Evolutionary conservation across 2,797 vertebrate genomes (phyloP).

Genomic region (Hydrocynus forskahlii): DNA sequence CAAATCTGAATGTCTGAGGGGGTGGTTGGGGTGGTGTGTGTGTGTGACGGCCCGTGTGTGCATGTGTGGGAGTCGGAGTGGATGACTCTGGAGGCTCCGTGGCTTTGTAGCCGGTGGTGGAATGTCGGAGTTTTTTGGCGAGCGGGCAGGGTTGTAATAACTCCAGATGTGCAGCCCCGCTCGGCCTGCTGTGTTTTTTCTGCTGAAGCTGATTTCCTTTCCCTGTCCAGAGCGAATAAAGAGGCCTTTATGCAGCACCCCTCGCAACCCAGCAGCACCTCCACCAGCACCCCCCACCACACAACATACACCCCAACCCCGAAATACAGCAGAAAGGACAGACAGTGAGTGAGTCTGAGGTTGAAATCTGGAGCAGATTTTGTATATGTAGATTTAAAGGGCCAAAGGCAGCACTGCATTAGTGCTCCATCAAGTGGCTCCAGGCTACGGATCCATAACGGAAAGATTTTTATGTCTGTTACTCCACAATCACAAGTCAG

Average conservation of each 20-base stretch:
- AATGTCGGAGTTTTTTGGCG: slow-evolving; percentile 86
- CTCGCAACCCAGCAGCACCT: slow-evolving; percentile 58
- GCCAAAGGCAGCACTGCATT: slow-evolving; percentile 4
- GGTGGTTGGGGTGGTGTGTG: slow-evolving; percentile 62
- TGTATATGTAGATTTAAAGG: not conserved
- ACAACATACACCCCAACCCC: not conserved
- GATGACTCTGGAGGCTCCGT: slow-evolving; percentile 65
- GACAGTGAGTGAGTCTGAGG: slow-evolving; percentile 17
- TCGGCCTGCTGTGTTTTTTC: slow-evolving; percentile 81
- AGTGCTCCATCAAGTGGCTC: slow-evolving; percentile 20
- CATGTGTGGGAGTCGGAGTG: slow-evolving; percentile 37
- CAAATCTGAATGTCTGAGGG: slow-evolving; percentile 61
- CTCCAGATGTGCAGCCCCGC: slow-evolving; percentile 93
- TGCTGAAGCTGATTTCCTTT: slow-evolving; percentile 84
- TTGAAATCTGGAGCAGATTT: slow-evolving; percentile 56
- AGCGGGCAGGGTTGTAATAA: slow-evolving; percentile 83
- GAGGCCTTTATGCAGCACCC: slow-evolving; percentile 77
- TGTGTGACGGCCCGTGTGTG: slow-evolving; percentile 45
- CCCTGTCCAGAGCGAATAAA: slow-evolving; percentile 81
- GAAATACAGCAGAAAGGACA: slow-evolving; percentile 14
- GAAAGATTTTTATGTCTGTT: slow-evolving; percentile 23
- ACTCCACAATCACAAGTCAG: not conserved
- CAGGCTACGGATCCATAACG: slow-evolving; percentile 13
- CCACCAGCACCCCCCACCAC: slow-evolving; percentile 13
- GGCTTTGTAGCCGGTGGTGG: slow-evolving; percentile 81